phyloP scores from a whole-genome alignment of 2,797 vertebrate genomes.

The Bradypodion ventrale region DNA sequence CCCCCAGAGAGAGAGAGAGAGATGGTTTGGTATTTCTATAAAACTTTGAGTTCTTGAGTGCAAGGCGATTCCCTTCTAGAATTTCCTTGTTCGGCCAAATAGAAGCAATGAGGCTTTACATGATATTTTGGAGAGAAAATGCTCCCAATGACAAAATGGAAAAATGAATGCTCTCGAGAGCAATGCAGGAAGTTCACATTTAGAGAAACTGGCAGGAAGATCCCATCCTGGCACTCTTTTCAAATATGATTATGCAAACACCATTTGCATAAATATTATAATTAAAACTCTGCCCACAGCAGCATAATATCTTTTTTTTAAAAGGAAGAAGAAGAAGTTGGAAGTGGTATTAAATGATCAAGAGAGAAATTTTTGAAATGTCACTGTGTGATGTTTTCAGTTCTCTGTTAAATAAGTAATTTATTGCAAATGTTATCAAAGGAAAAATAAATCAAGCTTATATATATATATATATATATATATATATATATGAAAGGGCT shows the following conservation, averaged over 20 bases:
- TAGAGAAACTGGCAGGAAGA: conserved; percentile 73
- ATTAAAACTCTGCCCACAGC: conserved; percentile 68
- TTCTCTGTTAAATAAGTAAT: conserved; percentile 66
- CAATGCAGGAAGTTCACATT: conserved; percentile 68
- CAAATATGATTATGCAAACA: conserved; percentile 72
- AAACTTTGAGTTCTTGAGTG: too few relatives aligned
- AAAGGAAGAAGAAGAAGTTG: too few relatives aligned
- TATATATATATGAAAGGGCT: conserved; percentile 41
- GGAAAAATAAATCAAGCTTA: conserved; percentile 56
- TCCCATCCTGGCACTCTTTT: conserved; percentile 69
- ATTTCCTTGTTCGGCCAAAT: conserved; percentile 7
- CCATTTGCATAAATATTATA: conserved; percentile 73
- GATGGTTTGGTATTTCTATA: too few relatives aligned
- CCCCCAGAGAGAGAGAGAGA: too few relatives aligned
- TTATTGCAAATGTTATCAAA: conserved; percentile 65
- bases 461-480: too few relatives aligned
- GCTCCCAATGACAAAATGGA: conserved; percentile 56
- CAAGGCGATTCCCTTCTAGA: too few relatives aligned
- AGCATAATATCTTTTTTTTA: too few relatives aligned
- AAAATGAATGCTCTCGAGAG: conserved; percentile 49
- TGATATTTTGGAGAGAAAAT: conserved; percentile 8
- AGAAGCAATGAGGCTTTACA: neutral
- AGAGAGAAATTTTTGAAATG: conserved; percentile 65
- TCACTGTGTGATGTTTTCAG: conserved; percentile 51
- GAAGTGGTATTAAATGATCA: conserved; percentile 69